These are phyloP conservation scores for Aphelenchoides fujianensis DNA, from an alignment of 1,140 invertebrate species.

Conservation along the genomic window DNA sequence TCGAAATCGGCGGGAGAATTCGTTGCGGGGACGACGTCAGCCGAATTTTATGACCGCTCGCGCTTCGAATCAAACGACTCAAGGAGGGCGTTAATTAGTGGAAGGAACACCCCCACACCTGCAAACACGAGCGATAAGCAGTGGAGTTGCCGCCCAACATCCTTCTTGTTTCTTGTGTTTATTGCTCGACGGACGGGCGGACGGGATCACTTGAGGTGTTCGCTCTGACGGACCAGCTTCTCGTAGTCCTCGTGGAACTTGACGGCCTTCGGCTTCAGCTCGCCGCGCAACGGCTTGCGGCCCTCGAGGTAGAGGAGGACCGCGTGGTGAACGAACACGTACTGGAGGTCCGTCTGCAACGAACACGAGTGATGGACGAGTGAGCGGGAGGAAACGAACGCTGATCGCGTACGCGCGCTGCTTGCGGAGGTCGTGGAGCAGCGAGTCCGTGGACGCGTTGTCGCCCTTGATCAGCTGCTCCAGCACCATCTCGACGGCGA, in stretches of 20 bases:
- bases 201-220: slow-evolving; percentile 14
- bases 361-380: neutral
- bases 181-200: too few species aligned
- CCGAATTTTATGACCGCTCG: too few species aligned
- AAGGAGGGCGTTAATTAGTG: too few species aligned
- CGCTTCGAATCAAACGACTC: too few species aligned
- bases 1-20: too few species aligned
- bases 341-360: slow-evolving; percentile 24
- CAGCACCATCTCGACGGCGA: slow-evolving; percentile 16
- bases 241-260: slow-evolving; percentile 27
- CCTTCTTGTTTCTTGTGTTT: too few species aligned
- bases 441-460: neutral
- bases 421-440: neutral
- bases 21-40: too few species aligned
- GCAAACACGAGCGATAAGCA: too few species aligned
- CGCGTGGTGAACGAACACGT: slow-evolving; percentile 15
- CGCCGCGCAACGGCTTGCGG: neutral
- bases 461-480: slow-evolving; percentile 8
- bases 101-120: too few species aligned
- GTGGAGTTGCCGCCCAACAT: too few species aligned
- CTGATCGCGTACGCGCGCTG: slow-evolving; percentile 21
- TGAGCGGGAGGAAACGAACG: neutral
- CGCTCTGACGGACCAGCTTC: neutral
- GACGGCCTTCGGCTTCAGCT: neutral
- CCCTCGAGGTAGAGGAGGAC: slow-evolving; percentile 5